A percentile compares a stretch with the other conserved stretches of the same genome.
Evolutionary conservation across 2,888 invertebrate genomes (phyloP).

Genomic region (Scrobipalpa costella): DNA sequence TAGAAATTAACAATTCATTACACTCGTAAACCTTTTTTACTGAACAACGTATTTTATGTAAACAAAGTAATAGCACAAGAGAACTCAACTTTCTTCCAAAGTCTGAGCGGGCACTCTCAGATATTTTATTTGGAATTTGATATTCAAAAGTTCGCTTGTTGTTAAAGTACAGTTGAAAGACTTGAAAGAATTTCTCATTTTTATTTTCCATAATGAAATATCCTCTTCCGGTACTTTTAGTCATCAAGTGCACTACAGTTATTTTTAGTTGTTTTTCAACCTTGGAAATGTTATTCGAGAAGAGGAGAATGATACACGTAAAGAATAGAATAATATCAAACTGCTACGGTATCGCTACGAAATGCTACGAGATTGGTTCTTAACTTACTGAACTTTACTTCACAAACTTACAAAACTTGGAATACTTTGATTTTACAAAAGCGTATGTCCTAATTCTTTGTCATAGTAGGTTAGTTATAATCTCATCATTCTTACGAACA

Average conservation of each 20-base stretch:
- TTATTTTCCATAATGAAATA: slow-evolving; percentile 24
- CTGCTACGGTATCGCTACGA: too few species aligned
- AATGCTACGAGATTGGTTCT: too few species aligned
- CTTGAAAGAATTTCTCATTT: slow-evolving; percentile 23
- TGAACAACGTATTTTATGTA: background rate
- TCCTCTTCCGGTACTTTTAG: slow-evolving; percentile 25
- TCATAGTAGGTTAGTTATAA: too few species aligned
- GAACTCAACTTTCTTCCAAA: slow-evolving; percentile 1
- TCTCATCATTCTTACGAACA: too few species aligned
- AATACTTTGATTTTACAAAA: too few species aligned
- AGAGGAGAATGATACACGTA: too few species aligned
- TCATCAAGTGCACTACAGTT: slow-evolving; percentile 24
- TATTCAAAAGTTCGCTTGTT: slow-evolving; percentile 24
- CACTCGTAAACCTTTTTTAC: background rate
- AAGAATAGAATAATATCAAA: too few species aligned
- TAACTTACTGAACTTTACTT: too few species aligned
- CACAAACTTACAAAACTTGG: too few species aligned
- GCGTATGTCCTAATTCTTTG: too few species aligned
- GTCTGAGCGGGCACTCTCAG: slow-evolving; percentile 16
- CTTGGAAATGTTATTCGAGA: background rate
- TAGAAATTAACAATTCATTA: background rate
- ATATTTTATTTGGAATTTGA: slow-evolving; percentile 26
- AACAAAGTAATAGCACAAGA: background rate
- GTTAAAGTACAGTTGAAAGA: slow-evolving; percentile 23
- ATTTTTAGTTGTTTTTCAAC: slow-evolving; percentile 2